Conservation (phyloP, 2,113 vertebrate species). For the Corvus moneduloides region DNA sequence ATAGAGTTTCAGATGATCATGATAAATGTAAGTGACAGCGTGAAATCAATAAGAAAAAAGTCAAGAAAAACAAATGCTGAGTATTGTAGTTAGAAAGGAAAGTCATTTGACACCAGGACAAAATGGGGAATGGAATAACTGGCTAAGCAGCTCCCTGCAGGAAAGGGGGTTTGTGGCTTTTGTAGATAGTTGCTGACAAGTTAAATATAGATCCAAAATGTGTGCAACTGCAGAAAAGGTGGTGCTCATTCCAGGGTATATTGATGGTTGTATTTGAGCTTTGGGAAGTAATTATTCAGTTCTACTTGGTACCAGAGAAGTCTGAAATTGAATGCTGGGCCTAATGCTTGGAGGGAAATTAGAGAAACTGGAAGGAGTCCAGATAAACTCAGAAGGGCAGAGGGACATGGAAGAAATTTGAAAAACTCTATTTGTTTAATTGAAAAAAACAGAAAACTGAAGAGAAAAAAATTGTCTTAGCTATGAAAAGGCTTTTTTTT, state of each 20-base stretch:
- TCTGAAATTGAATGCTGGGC: neutral
- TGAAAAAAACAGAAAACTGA: neutral
- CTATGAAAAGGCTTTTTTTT: neutral
- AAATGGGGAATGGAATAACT: neutral
- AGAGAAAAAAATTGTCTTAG: neutral
- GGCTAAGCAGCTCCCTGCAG: neutral
- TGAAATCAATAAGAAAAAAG: slow-evolving; percentile 27
- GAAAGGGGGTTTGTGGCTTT: neutral
- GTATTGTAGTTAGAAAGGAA: neutral
- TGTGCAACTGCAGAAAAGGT: neutral
- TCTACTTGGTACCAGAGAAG: neutral
- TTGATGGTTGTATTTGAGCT: neutral
- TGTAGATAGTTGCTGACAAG: neutral
- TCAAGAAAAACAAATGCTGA: neutral
- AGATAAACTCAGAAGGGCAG: neutral
- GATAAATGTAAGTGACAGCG: neutral
- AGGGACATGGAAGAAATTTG: neutral
- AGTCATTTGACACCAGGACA: neutral
- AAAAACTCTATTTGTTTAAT: neutral
- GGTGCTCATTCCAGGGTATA: neutral
- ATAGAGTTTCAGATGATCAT: neutral
- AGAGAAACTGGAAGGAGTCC: neutral
- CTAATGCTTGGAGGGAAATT: neutral
- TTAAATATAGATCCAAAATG: neutral
- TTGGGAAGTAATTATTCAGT: neutral